Percentiles rank a stretch among this genome's conserved stretches.
phyloP scores from a whole-genome alignment of 2,797 vertebrate species.

The Peromyscus aztecus region DNA sequence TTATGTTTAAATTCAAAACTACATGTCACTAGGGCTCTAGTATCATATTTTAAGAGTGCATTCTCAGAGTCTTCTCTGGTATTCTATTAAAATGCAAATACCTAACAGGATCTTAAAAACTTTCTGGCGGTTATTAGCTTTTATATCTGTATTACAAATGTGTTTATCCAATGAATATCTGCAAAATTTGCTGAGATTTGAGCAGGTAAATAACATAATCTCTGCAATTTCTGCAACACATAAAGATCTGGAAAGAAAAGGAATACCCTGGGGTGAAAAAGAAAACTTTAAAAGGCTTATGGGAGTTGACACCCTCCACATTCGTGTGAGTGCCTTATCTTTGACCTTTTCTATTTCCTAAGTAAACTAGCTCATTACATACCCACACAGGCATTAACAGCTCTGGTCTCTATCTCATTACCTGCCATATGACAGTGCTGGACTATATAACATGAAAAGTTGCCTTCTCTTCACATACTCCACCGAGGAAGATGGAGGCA shows the following conservation, averaged over 20 bases:
- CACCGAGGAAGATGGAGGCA: neutral
- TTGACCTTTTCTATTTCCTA: neutral
- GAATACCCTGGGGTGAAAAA: neutral
- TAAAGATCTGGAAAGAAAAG: neutral
- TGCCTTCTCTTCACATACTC: slow-evolving; percentile 18
- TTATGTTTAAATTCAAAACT: slow-evolving; percentile 7
- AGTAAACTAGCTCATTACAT: neutral
- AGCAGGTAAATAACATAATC: neutral
- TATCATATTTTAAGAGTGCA: neutral
- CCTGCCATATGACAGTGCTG: neutral
- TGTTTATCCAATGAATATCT: slow-evolving; percentile 11
- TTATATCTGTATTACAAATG: neutral
- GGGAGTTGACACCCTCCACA: neutral
- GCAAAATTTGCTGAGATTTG: neutral
- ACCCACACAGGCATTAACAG: neutral
- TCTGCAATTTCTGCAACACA: neutral
- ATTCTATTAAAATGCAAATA: slow-evolving; percentile 51
- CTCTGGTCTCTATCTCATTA: neutral
- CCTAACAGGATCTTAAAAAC: neutral
- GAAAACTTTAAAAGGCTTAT: neutral
- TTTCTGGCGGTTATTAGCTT: neutral
- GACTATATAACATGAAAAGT: neutral
- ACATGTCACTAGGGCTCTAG: neutral
- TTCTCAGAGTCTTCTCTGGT: neutral
- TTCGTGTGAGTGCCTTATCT: neutral